Conservation (phyloP, 2,113 vertebrate species). For the Syngnathus typhle region DNA sequence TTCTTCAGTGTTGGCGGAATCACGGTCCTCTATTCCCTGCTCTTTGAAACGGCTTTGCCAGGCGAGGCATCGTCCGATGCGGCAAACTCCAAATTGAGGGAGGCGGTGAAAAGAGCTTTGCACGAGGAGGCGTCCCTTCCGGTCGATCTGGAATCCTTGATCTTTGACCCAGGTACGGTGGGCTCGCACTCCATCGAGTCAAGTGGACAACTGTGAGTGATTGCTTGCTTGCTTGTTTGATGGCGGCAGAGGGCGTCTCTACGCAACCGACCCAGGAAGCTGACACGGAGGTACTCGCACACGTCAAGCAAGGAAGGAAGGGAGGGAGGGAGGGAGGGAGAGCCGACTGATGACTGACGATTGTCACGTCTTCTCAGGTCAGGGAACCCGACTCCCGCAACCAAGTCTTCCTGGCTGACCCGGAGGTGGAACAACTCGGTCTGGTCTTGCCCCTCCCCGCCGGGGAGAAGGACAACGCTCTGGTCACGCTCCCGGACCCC, state of each 20-base stretch:
- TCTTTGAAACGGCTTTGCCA: constrained; percentile 71
- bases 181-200: neutral
- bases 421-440: constrained; percentile 12
- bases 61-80: constrained; percentile 46
- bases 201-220: neutral
- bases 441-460: constrained; percentile 30
- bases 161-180: constrained; percentile 64
- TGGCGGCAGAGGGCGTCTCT: constrained; percentile 6
- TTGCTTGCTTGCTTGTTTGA: neutral
- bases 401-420: constrained; percentile 34
- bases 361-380: constrained; percentile 33
- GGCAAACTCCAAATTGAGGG: constrained; percentile 66
- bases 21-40: constrained; percentile 71
- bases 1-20: constrained; percentile 72
- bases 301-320: neutral
- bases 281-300: constrained; percentile 18
- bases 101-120: constrained; percentile 73
- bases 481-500: constrained; percentile 50
- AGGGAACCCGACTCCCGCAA: constrained; percentile 52
- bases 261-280: constrained; percentile 20
- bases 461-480: constrained; percentile 52
- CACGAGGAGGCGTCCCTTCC: constrained; percentile 75
- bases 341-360: neutral
- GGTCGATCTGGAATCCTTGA: constrained; percentile 75
- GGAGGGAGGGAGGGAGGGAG: neutral